These are phyloP conservation scores for Ceratosolen fusciceps DNA, from an alignment of 1,140 invertebrate species.

Conservation along the genomic window DNA sequence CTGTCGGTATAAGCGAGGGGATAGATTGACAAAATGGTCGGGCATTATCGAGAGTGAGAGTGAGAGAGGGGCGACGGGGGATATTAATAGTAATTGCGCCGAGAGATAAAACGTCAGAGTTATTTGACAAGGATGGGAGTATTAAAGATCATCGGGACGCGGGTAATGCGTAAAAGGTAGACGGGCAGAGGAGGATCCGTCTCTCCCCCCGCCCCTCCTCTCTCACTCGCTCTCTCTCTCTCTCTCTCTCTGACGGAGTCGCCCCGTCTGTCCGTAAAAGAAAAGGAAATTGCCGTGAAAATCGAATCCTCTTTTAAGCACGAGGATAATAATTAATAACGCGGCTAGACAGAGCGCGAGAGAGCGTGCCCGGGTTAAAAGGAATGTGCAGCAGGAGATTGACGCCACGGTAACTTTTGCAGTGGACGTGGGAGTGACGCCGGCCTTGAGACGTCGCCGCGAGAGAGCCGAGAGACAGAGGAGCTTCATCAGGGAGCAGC, in stretches of 20 bases:
- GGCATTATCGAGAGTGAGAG: too few species aligned
- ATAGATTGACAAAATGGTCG: too few species aligned
- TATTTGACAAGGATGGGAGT: too few species aligned
- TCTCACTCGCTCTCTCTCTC: conserved; percentile 8
- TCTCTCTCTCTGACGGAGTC: too few species aligned
- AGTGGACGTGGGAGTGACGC: conserved; percentile 80
- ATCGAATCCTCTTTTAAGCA: conserved; percentile 10
- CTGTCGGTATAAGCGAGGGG: too few species aligned
- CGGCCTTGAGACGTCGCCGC: conserved; percentile 79
- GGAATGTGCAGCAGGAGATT: conserved; percentile 35
- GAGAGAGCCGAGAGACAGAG: conserved; percentile 86
- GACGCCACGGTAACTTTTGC: conserved; percentile 51
- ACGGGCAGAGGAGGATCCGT: too few species aligned
- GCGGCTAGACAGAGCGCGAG: not conserved
- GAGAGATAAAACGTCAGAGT: too few species aligned
- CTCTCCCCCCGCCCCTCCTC: too few species aligned
- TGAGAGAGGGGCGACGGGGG: too few species aligned
- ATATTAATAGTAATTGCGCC: too few species aligned
- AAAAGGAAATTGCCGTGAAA: conserved; percentile 25
- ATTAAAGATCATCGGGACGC: too few species aligned
- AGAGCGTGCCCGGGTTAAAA: conserved; percentile 1
- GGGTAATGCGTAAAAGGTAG: not conserved
- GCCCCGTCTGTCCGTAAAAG: too few species aligned
- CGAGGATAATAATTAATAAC: conserved; percentile 42
- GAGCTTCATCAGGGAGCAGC: conserved; percentile 84